These are phyloP conservation scores for Zosterops pallidus DNA, from an alignment of 2,113 vertebrate species.

Conservation along the genomic window DNA sequence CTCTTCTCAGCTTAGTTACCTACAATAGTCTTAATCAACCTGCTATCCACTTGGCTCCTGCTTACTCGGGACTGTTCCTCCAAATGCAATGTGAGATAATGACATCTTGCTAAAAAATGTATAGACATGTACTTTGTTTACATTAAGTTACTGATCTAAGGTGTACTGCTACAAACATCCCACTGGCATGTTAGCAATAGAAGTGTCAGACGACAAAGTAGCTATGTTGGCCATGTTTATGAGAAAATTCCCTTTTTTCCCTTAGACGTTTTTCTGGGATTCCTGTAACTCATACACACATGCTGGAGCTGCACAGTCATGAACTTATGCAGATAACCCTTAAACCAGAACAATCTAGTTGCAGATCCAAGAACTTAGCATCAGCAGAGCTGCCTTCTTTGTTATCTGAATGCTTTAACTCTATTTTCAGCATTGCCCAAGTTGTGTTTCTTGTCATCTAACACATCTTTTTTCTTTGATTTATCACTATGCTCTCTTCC, in stretches of 20 bases:
- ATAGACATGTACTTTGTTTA: accelerated
- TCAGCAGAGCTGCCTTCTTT: neutral
- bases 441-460: slow-evolving; percentile 1
- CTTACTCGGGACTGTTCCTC: neutral
- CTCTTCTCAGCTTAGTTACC: neutral
- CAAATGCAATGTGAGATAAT: neutral
- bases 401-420: neutral
- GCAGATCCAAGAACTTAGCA: neutral
- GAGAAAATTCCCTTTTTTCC: neutral
- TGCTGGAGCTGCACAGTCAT: neutral
- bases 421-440: neutral
- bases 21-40: neutral
- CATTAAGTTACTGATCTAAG: neutral
- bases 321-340: neutral
- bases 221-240: neutral
- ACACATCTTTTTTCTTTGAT: neutral
- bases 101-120: neutral
- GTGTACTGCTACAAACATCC: neutral
- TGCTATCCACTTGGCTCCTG: neutral
- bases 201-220: neutral
- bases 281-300: neutral
- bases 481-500: neutral
- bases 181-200: neutral
- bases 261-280: neutral
- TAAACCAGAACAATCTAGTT: neutral